These are phyloP conservation scores for Psittacula cyanocephala DNA, from an alignment of 2,113 vertebrate genomes.

Conservation along the genomic window DNA sequence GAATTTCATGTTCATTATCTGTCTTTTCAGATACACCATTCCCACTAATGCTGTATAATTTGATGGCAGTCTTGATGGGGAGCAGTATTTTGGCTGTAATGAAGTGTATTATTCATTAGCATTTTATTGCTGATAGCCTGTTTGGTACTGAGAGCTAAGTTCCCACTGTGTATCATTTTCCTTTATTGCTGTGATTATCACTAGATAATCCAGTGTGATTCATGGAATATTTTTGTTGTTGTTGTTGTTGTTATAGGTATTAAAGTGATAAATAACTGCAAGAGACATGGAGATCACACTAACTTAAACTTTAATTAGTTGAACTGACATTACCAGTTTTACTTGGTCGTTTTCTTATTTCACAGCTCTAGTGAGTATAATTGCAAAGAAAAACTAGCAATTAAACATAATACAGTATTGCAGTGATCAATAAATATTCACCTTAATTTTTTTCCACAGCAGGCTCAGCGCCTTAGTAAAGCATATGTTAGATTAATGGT, in stretches of 20 bases:
- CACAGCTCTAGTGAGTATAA: neutral
- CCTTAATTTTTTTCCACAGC: neutral
- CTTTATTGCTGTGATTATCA: conserved; percentile 54
- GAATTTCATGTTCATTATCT: neutral
- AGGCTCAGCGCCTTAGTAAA: neutral
- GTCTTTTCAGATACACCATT: neutral
- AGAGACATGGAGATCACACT: neutral
- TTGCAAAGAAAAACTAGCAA: neutral
- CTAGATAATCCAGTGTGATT: conserved; percentile 38
- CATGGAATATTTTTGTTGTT: conserved; percentile 31
- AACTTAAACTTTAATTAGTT: conserved; percentile 57
- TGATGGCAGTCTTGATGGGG: neutral
- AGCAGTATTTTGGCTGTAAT: conserved; percentile 18
- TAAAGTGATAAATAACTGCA: conserved; percentile 19
- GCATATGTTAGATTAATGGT: neutral
- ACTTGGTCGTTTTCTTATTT: neutral
- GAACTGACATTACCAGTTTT: conserved; percentile 9
- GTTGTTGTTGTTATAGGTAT: conserved; percentile 43
- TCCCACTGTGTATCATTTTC: conserved; percentile 1
- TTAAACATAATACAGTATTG: neutral
- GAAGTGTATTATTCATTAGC: conserved; percentile 49
- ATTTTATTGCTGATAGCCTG: conserved; percentile 23
- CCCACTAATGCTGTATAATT: conserved; percentile 13
- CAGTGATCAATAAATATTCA: neutral
- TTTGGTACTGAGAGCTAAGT: neutral